Percentiles rank a stretch among this genome's conserved stretches.
Conservation (phyloP, 2,797 vertebrate species). For the Acanthiza pusilla region DNA sequence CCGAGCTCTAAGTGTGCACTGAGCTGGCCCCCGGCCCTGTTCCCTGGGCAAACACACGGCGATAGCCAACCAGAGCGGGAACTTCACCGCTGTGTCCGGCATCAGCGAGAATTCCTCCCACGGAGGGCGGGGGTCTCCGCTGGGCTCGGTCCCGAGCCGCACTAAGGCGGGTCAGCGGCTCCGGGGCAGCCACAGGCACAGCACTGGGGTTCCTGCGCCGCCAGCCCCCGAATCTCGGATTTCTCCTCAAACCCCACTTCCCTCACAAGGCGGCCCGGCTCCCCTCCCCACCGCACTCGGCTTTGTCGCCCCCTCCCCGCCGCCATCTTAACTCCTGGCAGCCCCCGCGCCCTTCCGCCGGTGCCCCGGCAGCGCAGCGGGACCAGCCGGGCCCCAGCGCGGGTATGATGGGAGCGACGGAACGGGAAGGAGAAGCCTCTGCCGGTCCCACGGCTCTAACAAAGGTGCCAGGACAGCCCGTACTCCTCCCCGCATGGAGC, state of each 20-base stretch:
- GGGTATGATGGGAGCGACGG: background rate
- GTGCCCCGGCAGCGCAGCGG: background rate
- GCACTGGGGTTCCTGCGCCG: background rate
- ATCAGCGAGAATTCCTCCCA: background rate
- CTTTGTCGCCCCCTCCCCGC: background rate
- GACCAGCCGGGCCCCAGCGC: background rate
- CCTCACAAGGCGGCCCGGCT: background rate
- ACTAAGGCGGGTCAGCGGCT: background rate
- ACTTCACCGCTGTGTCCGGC: accelerated
- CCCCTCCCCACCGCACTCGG: background rate
- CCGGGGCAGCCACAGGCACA: background rate
- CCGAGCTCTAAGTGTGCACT: accelerated
- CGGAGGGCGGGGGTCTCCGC: background rate
- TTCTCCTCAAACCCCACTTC: background rate
- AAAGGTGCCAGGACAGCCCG: accelerated
- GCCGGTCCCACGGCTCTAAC: accelerated
- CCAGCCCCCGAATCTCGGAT: accelerated
- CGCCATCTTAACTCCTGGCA: slow-evolving; percentile 50
- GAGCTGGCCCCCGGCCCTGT: accelerated
- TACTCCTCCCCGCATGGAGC: accelerated
- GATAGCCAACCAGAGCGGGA: accelerated
- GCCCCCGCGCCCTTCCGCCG: background rate
- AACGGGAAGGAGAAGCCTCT: too few species aligned
- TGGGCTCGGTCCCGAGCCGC: background rate
- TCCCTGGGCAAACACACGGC: background rate